Evolutionary conservation across 2,888 invertebrate genomes (phyloP).

Genomic region (Strigamia transsilvanica): DNA sequence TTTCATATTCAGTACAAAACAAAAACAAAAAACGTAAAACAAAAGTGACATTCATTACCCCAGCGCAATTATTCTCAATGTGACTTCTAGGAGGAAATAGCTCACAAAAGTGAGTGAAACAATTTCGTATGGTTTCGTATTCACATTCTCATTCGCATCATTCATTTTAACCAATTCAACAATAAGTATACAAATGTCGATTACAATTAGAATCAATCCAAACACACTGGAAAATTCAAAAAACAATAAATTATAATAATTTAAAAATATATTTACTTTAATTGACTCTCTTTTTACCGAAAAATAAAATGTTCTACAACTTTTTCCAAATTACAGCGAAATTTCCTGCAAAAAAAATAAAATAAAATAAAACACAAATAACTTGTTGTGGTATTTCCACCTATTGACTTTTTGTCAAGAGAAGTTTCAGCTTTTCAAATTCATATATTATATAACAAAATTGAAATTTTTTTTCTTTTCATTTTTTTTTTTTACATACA

Average conservation of each 20-base stretch:
- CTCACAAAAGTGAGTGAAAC: constrained; percentile 62
- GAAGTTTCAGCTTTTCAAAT: background rate
- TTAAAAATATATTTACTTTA: no score
- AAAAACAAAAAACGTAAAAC: background rate
- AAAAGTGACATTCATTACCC: constrained; percentile 61
- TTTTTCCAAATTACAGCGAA: constrained; percentile 13
- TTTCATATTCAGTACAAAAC: background rate
- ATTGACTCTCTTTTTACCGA: constrained; percentile 29
- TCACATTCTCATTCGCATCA: no score
- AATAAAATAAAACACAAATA: background rate
- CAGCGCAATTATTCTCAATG: constrained; percentile 63
- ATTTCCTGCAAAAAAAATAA: constrained; percentile 4
- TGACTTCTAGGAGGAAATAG: constrained; percentile 65
- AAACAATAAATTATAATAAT: background rate
- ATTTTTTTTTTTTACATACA: background rate
- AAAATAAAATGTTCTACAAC: constrained; percentile 51
- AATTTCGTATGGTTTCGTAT: constrained; percentile 46
- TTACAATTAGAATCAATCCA: constrained; percentile 52
- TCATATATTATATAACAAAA: background rate
- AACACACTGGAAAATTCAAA: constrained; percentile 51
- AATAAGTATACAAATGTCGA: constrained; percentile 52
- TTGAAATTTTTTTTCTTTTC: background rate
- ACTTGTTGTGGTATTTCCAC: no score
- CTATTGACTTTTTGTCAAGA: no score
- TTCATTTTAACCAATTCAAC: constrained; percentile 50